phyloP scores from a whole-genome alignment of 2,888 invertebrate genomes.

The Polydrusus pterygomalis region DNA sequence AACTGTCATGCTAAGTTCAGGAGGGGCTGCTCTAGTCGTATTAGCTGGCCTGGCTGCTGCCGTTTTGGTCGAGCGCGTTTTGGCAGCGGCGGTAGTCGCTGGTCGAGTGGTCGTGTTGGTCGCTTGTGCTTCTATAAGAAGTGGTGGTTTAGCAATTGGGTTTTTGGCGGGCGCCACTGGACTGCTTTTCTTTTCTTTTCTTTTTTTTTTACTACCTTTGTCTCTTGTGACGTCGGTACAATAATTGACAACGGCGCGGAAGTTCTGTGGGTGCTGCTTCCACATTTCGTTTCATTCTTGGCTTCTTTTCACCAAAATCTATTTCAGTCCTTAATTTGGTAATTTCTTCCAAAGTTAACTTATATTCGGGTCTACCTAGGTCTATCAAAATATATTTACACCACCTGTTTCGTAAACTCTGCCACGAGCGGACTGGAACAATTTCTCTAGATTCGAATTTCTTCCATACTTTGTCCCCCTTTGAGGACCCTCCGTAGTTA shows the following conservation, averaged over 20 bases:
- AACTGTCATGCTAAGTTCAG: constrained; percentile 52
- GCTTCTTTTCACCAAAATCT: too few species aligned
- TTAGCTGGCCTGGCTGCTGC: constrained; percentile 55
- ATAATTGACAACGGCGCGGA: constrained; percentile 41
- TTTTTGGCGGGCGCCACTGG: constrained; percentile 48
- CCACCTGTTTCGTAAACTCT: too few species aligned
- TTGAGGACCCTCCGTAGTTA: too few species aligned
- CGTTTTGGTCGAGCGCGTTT: constrained; percentile 52
- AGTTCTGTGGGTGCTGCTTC: constrained; percentile 33
- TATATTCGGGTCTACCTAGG: too few species aligned
- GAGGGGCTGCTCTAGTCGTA: constrained; percentile 56
- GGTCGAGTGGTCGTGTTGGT: constrained; percentile 54
- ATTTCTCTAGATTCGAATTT: too few species aligned
- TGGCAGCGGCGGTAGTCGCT: constrained; percentile 38
- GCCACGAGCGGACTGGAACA: too few species aligned
- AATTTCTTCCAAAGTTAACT: too few species aligned
- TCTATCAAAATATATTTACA: too few species aligned
- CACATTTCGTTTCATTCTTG: too few species aligned
- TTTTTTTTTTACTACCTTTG: constrained; percentile 34
- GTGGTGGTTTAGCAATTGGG: constrained; percentile 43
- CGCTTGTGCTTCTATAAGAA: constrained; percentile 52
- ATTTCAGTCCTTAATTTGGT: too few species aligned
- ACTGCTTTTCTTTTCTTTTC: constrained; percentile 58
- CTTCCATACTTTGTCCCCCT: too few species aligned
- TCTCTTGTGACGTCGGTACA: constrained; percentile 38